Conservation (phyloP, 2,888 invertebrate genomes). For the Pycnomerus fuliginosus region DNA sequence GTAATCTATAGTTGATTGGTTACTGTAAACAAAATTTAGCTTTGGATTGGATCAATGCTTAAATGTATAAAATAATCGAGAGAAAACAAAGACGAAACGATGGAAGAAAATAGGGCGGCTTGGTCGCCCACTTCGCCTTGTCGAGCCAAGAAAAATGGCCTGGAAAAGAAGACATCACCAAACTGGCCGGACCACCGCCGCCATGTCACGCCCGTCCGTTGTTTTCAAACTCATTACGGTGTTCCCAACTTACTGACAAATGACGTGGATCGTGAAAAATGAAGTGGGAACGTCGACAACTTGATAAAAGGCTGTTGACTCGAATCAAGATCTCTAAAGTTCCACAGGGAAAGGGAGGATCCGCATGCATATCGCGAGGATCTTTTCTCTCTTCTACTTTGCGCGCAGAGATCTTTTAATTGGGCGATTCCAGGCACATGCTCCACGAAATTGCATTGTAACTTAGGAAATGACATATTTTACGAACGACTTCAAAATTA, state of each 20-base stretch:
- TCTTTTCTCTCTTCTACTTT: neutral
- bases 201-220: constrained; percentile 51
- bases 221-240: constrained; percentile 54
- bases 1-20: too few species aligned
- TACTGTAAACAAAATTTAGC: too few species aligned
- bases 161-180: constrained; percentile 29
- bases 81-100: constrained; percentile 32
- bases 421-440: constrained; percentile 17
- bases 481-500: constrained; percentile 15
- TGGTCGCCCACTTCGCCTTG: constrained; percentile 34
- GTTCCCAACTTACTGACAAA: constrained; percentile 53
- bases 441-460: constrained; percentile 10
- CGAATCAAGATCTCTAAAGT: constrained; percentile 42
- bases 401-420: constrained; percentile 15
- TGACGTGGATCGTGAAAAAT: constrained; percentile 54
- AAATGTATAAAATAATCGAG: constrained; percentile 30
- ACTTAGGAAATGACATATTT: constrained; percentile 15
- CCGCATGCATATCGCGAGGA: constrained; percentile 11
- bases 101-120: too few species aligned
- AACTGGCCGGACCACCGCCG: constrained; percentile 17
- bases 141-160: constrained; percentile 35
- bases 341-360: constrained; percentile 4
- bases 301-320: constrained; percentile 53
- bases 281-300: constrained; percentile 52
- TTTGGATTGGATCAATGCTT: too few species aligned